Evolutionary conservation across 2,888 invertebrate species (phyloP).

Genomic region (Peribatodes rhomboidaria): DNA sequence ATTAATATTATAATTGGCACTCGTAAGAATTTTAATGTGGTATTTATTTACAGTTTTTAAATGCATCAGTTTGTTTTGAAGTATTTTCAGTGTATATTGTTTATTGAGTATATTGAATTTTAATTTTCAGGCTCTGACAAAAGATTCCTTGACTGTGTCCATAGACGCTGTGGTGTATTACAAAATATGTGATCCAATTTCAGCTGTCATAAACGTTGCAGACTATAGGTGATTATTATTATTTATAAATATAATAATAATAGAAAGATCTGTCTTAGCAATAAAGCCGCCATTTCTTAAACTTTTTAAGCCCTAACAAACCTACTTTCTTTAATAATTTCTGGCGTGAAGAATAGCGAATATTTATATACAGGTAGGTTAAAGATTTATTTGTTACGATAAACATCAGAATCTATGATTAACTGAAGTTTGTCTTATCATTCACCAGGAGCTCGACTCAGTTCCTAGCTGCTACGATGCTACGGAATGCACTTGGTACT

Average conservation of each 20-base stretch:
- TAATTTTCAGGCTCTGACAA: slow-evolving; percentile 63
- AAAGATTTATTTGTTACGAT: too few species aligned
- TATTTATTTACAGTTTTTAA: background rate
- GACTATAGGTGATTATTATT: background rate
- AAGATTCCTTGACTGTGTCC: slow-evolving; percentile 95
- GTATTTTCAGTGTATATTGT: background rate
- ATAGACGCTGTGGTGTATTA: slow-evolving; percentile 95
- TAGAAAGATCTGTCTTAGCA: background rate
- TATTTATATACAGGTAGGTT: too few species aligned
- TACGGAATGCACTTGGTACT: slow-evolving; percentile 94
- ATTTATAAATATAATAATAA: background rate
- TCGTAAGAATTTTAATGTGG: too few species aligned
- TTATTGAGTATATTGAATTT: slow-evolving; percentile 22
- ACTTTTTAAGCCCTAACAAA: too few species aligned
- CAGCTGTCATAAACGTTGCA: slow-evolving; percentile 9
- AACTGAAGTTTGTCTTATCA: background rate
- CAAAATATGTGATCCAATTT: slow-evolving; percentile 75
- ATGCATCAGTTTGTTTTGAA: background rate
- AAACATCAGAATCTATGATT: too few species aligned
- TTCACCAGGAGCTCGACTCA: slow-evolving; percentile 85
- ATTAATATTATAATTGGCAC: too few species aligned
- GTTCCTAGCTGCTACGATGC: slow-evolving; percentile 91
- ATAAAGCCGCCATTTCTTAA: background rate
- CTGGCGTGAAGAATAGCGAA: too few species aligned
- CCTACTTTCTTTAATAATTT: too few species aligned